A percentile compares a stretch with the other conserved stretches of the same genome.
Evolutionary conservation across 2,888 invertebrate genomes (phyloP).

Genomic region (Gisinianus flammeolus): DNA sequence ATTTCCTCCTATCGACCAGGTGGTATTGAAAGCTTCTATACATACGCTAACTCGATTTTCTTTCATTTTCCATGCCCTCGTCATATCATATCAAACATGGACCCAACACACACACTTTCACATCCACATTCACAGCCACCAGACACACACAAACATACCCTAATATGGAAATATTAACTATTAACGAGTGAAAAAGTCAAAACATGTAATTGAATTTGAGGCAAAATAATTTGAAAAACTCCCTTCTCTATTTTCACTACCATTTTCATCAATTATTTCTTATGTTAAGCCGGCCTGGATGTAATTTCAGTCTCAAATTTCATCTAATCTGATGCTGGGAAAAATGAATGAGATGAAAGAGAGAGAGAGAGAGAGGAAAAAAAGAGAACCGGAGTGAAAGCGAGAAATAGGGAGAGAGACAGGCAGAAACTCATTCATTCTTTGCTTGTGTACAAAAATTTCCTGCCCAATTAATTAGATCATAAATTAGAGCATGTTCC

Average conservation of each 20-base stretch:
- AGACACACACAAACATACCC: background rate
- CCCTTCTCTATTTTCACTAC: background rate
- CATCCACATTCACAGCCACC: background rate
- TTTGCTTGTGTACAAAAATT: background rate
- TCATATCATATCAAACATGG: background rate
- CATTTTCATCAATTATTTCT: too few relatives aligned
- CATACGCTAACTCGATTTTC: slow-evolving; percentile 26
- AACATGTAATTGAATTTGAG: background rate
- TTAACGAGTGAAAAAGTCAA: background rate
- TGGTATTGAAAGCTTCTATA: slow-evolving; percentile 30
- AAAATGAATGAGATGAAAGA: too few relatives aligned
- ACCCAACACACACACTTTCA: background rate
- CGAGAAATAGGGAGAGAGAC: background rate
- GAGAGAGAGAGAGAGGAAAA: background rate
- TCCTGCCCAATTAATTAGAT: background rate
- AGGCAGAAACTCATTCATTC: background rate
- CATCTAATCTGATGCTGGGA: too few relatives aligned
- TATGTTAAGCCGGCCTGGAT: too few relatives aligned
- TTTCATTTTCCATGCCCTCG: slow-evolving; percentile 14
- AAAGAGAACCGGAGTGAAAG: background rate
- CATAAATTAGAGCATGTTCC: slow-evolving; percentile 1
- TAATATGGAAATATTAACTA: background rate
- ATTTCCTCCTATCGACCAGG: slow-evolving; percentile 40
- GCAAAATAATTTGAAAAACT: background rate
- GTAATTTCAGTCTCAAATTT: too few relatives aligned